Percentiles rank a stretch among this genome's conserved stretches.
Evolutionary conservation across 2,113 vertebrate genomes (phyloP).

Genomic region (Tetrao urogallus): DNA sequence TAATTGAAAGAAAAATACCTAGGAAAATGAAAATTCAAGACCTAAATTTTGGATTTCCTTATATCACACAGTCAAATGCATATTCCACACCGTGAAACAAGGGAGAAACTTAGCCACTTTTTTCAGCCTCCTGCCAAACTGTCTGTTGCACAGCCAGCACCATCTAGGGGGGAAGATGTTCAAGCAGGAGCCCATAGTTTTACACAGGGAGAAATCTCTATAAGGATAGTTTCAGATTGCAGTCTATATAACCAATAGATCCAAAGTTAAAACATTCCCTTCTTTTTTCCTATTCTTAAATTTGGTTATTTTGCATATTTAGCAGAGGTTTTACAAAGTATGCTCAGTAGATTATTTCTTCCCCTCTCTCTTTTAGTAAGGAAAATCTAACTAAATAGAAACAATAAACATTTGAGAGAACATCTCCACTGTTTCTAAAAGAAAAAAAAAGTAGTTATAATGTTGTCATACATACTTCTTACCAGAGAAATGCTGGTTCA

Average conservation of each 20-base stretch:
- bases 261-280: neutral
- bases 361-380: neutral
- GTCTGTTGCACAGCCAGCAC: neutral
- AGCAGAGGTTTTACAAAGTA: neutral
- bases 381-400: neutral
- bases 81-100: neutral
- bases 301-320: neutral
- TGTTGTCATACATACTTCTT: neutral
- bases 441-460: neutral
- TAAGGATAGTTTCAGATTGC: neutral
- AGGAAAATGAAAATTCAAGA: neutral
- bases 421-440: rapidly evolving
- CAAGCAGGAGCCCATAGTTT: neutral
- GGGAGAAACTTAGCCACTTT: neutral
- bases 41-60: neutral
- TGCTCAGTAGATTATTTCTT: neutral
- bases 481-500: neutral
- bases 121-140: neutral
- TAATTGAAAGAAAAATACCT: neutral
- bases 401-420: neutral
- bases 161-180: neutral
- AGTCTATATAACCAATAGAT: neutral
- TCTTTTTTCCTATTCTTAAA: neutral
- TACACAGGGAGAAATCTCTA: neutral
- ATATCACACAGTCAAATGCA: neutral